phyloP scores from a whole-genome alignment of 53 echinoderm and acorn worm genomes.

The Zoroaster sp. region DNA sequence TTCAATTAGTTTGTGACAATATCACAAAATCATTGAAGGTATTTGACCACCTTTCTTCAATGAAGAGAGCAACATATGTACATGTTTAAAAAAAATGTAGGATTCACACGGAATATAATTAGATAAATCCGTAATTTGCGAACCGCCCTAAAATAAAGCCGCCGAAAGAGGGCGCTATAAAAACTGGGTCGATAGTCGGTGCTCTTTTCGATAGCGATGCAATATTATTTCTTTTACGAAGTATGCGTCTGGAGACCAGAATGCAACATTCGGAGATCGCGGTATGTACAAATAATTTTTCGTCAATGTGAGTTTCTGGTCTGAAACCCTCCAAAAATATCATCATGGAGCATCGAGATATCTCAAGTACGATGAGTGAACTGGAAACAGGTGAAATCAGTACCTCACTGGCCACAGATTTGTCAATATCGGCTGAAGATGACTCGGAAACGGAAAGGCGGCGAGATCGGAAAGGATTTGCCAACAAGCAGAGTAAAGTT shows the following conservation, averaged over 20 bases:
- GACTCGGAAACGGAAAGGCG: constrained; percentile 54
- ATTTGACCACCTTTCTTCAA: no score
- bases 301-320: neutral
- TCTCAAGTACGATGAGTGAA: constrained; percentile 81
- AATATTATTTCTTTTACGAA: no score
- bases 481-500: constrained; percentile 57
- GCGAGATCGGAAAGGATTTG: neutral
- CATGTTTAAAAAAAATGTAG: no score
- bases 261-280: neutral
- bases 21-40: no score
- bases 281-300: neutral
- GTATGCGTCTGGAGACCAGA: neutral
- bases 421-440: constrained; percentile 75
- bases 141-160: no score
- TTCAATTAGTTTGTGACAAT: no score
- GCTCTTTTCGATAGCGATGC: neutral
- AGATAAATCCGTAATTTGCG: no score
- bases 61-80: no score
- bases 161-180: neutral
- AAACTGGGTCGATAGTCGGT: neutral
- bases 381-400: constrained; percentile 93
- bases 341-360: constrained; percentile 73
- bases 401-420: constrained; percentile 91
- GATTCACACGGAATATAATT: no score
- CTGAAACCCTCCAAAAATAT: neutral